Evolutionary conservation across 35 echinoderm and acorn worm species (phyloP).

Genomic region (Heliocidaris tuberculata): DNA sequence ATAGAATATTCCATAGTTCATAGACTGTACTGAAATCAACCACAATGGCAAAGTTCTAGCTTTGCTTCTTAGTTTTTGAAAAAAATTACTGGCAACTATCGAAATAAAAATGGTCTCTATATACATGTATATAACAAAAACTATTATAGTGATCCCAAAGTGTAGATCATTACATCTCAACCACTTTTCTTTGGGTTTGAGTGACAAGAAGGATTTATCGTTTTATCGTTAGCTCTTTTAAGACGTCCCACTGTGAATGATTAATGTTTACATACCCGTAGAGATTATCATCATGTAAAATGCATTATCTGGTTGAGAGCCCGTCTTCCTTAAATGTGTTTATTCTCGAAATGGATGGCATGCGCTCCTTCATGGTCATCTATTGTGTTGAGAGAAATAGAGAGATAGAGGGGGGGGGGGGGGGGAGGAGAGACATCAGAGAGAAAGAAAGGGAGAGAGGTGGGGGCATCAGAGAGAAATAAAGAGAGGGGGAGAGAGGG

Average conservation of each 20-base stretch:
- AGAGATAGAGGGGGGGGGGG: background rate
- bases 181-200: background rate
- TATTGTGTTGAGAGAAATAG: background rate
- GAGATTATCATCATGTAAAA: background rate
- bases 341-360: background rate
- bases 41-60: no score
- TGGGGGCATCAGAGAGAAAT: background rate
- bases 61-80: no score
- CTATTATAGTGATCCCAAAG: no score
- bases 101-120: no score
- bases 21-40: no score
- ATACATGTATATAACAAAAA: no score
- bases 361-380: background rate
- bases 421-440: background rate
- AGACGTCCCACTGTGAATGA: background rate
- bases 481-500: background rate
- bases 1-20: no score
- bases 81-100: no score
- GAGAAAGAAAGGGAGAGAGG: background rate
- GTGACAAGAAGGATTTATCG: background rate
- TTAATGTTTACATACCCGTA: background rate
- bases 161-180: background rate
- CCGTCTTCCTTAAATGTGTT: background rate
- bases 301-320: background rate
- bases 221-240: background rate